Percentiles rank a stretch among this genome's conserved stretches.
phyloP scores from a whole-genome alignment of 2,113 vertebrate species.

The Alligator mississippiensis region DNA sequence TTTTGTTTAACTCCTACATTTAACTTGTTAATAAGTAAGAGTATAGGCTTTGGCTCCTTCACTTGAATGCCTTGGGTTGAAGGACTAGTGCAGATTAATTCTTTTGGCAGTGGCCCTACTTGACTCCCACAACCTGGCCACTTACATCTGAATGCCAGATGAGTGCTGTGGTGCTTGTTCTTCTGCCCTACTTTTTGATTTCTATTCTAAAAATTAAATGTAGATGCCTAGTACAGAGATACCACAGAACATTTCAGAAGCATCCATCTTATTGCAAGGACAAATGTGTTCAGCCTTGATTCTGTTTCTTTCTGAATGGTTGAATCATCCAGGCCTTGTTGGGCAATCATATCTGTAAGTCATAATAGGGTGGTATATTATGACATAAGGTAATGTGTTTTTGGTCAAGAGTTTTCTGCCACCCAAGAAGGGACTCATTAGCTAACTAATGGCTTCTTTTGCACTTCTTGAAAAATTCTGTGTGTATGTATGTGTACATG shows the following conservation, averaged over 20 bases:
- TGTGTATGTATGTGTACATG: not conserved
- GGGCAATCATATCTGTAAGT: rapidly evolving
- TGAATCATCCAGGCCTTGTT: not conserved
- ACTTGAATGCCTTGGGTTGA: not conserved
- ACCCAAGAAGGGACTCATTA: not conserved
- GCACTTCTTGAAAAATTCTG: not conserved
- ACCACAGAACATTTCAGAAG: not conserved
- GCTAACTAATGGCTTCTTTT: not conserved
- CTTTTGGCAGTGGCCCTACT: not conserved
- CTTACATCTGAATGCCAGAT: not conserved
- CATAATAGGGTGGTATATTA: not conserved
- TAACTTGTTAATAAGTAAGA: not conserved
- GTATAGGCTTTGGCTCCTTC: not conserved
- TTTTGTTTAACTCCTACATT: constrained; percentile 6
- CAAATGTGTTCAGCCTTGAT: not conserved
- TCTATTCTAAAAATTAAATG: not conserved
- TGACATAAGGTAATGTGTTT: not conserved
- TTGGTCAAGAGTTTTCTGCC: not conserved
- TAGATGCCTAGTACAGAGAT: rapidly evolving
- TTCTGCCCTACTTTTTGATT: not conserved
- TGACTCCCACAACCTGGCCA: not conserved
- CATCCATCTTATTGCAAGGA: not conserved
- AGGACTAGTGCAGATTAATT: not conserved
- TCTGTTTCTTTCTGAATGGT: not conserved
- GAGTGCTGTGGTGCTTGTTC: not conserved